phyloP scores from a whole-genome alignment of 2,113 vertebrate genomes.

The Nettapus auritus region DNA sequence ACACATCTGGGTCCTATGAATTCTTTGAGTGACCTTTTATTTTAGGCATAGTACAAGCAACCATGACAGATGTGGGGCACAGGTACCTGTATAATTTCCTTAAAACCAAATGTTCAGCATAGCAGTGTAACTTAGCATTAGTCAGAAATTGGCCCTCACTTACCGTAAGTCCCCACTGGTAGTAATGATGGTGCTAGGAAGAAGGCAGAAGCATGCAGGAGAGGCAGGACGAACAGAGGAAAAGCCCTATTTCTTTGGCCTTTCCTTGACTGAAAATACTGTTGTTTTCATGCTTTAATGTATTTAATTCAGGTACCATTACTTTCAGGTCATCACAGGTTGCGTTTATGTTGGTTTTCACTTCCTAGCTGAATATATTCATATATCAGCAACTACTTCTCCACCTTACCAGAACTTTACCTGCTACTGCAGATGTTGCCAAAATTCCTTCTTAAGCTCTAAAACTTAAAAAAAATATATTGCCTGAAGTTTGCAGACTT shows the following conservation, averaged over 20 bases:
- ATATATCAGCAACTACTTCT: background rate
- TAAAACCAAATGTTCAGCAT: background rate
- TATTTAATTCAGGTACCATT: background rate
- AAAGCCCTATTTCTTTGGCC: background rate
- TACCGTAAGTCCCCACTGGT: background rate
- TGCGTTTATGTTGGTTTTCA: background rate
- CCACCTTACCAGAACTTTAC: background rate
- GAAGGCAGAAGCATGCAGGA: background rate
- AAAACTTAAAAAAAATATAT: background rate
- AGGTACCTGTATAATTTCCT: background rate
- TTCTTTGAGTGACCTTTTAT: background rate
- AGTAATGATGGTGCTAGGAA: background rate
- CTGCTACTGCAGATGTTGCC: background rate
- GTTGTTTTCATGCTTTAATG: background rate
- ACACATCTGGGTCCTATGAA: background rate
- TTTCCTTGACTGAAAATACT: background rate
- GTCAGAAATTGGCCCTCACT: background rate
- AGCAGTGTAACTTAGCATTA: accelerated
- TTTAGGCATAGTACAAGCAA: background rate
- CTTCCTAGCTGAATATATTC: background rate
- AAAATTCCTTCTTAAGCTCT: background rate
- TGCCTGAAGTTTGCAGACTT: background rate
- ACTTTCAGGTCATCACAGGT: background rate
- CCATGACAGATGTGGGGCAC: background rate
- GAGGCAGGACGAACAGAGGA: background rate